phyloP scores from a whole-genome alignment of 1,140 invertebrate genomes.

The Liolophura sinensis region DNA sequence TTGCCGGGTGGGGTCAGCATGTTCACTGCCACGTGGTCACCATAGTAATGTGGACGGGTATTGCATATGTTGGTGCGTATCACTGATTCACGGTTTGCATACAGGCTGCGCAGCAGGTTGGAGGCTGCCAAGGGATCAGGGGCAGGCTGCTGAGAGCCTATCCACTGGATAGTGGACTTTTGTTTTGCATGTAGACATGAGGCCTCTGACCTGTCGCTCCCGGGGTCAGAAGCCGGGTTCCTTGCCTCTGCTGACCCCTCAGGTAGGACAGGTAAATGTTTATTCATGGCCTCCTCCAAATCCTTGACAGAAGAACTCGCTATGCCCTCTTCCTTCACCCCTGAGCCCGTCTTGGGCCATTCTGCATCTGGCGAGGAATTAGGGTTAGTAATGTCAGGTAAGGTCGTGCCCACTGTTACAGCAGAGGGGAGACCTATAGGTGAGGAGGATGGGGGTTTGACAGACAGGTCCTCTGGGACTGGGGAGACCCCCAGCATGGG shows the following conservation, averaged over 20 bases:
- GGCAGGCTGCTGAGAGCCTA: slow-evolving; percentile 68
- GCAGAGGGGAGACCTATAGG: too few relatives aligned
- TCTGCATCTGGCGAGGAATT: too few relatives aligned
- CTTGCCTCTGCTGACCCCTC: slow-evolving; percentile 64
- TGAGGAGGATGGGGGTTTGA: slow-evolving; percentile 8
- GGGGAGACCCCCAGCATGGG: slow-evolving; percentile 6
- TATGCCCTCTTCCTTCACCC: too few relatives aligned
- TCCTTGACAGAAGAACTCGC: slow-evolving; percentile 76
- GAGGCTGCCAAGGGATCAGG: slow-evolving; percentile 74
- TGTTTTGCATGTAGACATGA: slow-evolving; percentile 70
- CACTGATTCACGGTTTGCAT: slow-evolving; percentile 91
- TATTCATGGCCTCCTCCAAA: slow-evolving; percentile 94
- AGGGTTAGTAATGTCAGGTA: too few relatives aligned
- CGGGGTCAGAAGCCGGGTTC: slow-evolving; percentile 5
- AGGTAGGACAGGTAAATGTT: slow-evolving; percentile 84
- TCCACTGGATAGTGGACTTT: slow-evolving; percentile 91
- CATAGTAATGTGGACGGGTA: slow-evolving; percentile 59
- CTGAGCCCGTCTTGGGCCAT: too few relatives aligned
- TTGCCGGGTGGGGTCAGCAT: slow-evolving; percentile 81
- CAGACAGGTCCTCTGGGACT: slow-evolving; percentile 32
- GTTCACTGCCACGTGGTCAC: slow-evolving; percentile 64
- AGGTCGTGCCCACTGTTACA: too few relatives aligned
- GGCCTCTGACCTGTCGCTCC: neutral
- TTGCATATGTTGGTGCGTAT: slow-evolving; percentile 87
- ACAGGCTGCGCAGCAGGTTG: slow-evolving; percentile 83